Conservation (phyloP, 2,113 vertebrate species). For the Crotophaga sulcirostris region DNA sequence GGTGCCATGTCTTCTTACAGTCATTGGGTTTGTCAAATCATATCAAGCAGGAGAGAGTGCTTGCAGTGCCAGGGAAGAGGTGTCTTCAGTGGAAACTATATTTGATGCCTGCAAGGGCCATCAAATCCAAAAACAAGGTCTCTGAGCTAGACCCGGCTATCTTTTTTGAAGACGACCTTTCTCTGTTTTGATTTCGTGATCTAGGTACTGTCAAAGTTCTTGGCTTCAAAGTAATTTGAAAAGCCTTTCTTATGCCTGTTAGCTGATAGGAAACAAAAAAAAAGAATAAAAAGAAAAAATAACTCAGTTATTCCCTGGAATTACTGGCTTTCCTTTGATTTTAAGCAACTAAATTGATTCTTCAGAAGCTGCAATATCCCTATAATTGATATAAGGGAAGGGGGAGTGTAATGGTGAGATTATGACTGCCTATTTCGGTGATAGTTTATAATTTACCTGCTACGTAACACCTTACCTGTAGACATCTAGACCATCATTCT, state of each 20-base stretch:
- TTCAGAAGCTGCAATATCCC: not conserved
- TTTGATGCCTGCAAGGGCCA: not conserved
- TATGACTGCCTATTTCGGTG: not conserved
- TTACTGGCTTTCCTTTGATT: not conserved
- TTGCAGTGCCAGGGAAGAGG: not conserved
- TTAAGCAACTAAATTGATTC: not conserved
- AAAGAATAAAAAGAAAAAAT: not conserved
- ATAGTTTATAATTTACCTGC: not conserved
- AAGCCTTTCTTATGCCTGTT: not conserved
- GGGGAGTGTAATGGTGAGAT: not conserved
- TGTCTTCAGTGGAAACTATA: not conserved
- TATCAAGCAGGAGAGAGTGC: not conserved
- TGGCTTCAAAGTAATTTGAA: not conserved
- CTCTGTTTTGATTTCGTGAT: not conserved
- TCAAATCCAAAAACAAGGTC: not conserved
- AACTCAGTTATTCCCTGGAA: not conserved
- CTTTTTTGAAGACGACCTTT: not conserved
- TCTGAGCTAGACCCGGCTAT: not conserved
- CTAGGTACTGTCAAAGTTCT: not conserved
- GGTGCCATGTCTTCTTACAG: not conserved
- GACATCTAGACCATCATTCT: not conserved
- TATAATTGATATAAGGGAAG: not conserved
- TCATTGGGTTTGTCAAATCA: not conserved
- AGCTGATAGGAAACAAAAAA: not conserved
- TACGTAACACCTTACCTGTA: not conserved